Base-by-base conservation (phyloP, 2,888 invertebrate species). In the Drosophila multiciliata region DNA sequence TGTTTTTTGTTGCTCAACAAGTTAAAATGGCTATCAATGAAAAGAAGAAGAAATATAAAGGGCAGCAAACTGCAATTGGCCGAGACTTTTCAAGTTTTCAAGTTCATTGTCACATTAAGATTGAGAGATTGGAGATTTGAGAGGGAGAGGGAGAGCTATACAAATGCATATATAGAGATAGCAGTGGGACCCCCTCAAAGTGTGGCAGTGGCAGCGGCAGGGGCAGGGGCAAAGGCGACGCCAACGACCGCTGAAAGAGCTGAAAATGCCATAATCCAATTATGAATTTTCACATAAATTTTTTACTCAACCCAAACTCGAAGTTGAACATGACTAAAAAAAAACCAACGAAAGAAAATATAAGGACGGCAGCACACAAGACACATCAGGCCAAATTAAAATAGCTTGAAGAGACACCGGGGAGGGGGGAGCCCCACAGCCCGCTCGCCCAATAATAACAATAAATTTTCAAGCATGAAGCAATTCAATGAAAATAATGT, bases 271-370 rank as follows among this genome's bases (percentile, higher is more conserved):
- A 90, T 90, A 90, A 85, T 85, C 89, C 87, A 85, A 90, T 90
- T 89, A 85, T 85, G 90, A 89, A 81, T 85, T 85, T 85, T 90
- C 90, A 87, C 85, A 85, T 85, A 80, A 89, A 90, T 90, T 85
- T 90, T 83, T 58, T 71, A 81, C 73, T 64, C 82, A 77, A 77
- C 57, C 78, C 78, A 57, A 81, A 78, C 59, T 33, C 63, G 54
- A 77, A 62, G 29, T 26, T 49, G 33, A 62, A 50, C 7, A 23
- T 29, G 33, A 55, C 49, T 15, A 42, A 55, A 33, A 60, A 20
- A 33, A 20, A 8, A 32, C 5, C 26, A 26, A 29, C 29, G 5
- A 38, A 29, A 57, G 1, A n/a, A 53, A 26, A 63, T 12, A 35
- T 49, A 59, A 33, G 35, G 52, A 40, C 32, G 48, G 45, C 71